Evolutionary conservation across 2,797 vertebrate species (phyloP).

Genomic region (Notoglanidium macrostoma): DNA sequence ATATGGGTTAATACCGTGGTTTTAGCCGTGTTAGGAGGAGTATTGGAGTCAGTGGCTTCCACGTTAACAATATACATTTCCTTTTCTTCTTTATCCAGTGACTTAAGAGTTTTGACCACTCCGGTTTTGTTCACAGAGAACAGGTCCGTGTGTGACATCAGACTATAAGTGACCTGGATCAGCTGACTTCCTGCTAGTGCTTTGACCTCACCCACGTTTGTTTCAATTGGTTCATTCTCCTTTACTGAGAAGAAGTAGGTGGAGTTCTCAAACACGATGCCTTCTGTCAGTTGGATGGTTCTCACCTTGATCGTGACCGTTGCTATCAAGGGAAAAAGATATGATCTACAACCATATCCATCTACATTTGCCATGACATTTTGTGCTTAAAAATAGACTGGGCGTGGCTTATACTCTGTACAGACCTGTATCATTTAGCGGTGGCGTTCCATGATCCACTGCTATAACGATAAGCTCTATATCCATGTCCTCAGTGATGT

Average conservation of each 20-base stretch:
- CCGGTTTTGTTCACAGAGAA: constrained; percentile 72
- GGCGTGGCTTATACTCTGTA: not conserved
- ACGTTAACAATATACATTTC: constrained; percentile 72
- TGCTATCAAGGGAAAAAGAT: constrained; percentile 61
- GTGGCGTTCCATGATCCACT: constrained; percentile 72
- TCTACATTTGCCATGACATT: not conserved
- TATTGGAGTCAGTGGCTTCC: constrained; percentile 72
- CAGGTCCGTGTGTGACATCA: constrained; percentile 67
- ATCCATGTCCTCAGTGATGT: constrained; percentile 64
- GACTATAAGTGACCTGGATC: constrained; percentile 62
- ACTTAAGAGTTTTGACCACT: constrained; percentile 55
- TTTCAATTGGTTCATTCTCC: constrained; percentile 64
- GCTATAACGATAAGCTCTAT: constrained; percentile 69
- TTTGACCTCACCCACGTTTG: constrained; percentile 67
- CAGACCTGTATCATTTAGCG: constrained; percentile 72
- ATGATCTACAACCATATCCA: not conserved
- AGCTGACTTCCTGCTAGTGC: constrained; percentile 64
- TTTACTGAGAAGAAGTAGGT: constrained; percentile 73
- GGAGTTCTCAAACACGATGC: constrained; percentile 67
- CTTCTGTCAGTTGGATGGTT: constrained; percentile 56
- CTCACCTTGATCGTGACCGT: constrained; percentile 67
- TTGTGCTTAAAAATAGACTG: not conserved
- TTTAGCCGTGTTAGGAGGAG: constrained; percentile 69
- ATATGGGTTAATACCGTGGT: constrained; percentile 65
- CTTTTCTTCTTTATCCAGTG: constrained; percentile 72